These are phyloP conservation scores for Diplodus puntazzo DNA, from an alignment of 2,797 vertebrate species.

Conservation along the genomic window DNA sequence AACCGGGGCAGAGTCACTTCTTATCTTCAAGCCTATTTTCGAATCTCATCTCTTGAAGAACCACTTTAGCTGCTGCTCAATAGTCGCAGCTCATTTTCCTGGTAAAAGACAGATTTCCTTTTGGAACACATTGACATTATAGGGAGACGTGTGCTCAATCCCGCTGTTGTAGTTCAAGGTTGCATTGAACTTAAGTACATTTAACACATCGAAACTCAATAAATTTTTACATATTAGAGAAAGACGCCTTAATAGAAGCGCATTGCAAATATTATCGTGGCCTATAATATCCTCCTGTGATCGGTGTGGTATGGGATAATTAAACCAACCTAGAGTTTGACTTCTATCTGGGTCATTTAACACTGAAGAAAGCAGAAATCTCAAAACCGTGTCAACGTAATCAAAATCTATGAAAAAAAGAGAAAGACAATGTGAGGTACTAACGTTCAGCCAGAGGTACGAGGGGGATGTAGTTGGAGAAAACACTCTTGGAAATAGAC, in stretches of 20 bases:
- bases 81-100: constrained; percentile 8
- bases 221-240: not conserved
- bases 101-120: not conserved
- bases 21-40: constrained; percentile 7
- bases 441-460: constrained; percentile 92
- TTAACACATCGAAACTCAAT: not conserved
- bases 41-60: constrained; percentile 19
- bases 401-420: not conserved
- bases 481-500: constrained; percentile 98
- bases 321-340: not conserved
- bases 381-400: not conserved
- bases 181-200: not conserved
- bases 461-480: constrained; percentile 97
- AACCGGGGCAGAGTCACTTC: constrained; percentile 11
- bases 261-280: not conserved
- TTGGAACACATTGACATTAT: not conserved
- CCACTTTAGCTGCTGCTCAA: not conserved
- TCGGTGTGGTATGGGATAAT: constrained; percentile 6
- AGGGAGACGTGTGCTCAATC: constrained; percentile 1
- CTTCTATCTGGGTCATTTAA: constrained; percentile 9
- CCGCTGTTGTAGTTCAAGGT: not conserved
- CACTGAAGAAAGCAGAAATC: not conserved
- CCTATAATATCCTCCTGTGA: not conserved
- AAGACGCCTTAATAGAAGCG: not conserved
- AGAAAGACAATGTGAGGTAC: constrained; percentile 55